Conservation (phyloP, 2,797 vertebrate species). For the Simalia tracyae region DNA sequence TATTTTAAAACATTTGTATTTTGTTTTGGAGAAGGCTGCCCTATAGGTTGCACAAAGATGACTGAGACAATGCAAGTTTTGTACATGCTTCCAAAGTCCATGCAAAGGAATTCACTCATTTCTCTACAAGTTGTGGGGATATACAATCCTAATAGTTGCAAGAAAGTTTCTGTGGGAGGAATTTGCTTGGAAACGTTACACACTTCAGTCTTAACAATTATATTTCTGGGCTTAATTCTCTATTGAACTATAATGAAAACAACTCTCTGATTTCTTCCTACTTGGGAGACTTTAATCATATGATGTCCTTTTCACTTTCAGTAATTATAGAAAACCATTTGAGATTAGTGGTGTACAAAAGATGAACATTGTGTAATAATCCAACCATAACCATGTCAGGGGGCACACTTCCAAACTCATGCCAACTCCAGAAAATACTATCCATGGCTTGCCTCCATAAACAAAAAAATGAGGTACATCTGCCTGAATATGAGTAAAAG, state of each 20-base stretch:
- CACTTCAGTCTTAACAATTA: neutral
- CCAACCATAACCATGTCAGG: neutral
- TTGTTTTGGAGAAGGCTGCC: neutral
- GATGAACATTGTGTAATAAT: neutral
- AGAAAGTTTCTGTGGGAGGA: neutral
- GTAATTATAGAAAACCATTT: neutral
- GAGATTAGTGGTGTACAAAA: neutral
- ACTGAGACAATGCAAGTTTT: neutral
- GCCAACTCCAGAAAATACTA: neutral
- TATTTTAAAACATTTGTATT: neutral
- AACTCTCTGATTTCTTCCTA: neutral
- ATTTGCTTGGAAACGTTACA: neutral
- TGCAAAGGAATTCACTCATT: neutral
- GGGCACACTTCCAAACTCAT: neutral
- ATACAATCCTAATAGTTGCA: neutral
- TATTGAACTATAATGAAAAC: neutral
- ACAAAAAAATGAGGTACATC: neutral
- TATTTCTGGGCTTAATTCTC: neutral
- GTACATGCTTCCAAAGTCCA: neutral
- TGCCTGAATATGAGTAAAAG: neutral
- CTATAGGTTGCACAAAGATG: neutral
- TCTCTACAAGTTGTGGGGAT: neutral
- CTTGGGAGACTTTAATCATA: neutral
- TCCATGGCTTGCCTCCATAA: neutral
- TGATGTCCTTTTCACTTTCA: neutral